Conservation (phyloP, 2,113 vertebrate species). For the Gracilinanus agilis region DNA sequence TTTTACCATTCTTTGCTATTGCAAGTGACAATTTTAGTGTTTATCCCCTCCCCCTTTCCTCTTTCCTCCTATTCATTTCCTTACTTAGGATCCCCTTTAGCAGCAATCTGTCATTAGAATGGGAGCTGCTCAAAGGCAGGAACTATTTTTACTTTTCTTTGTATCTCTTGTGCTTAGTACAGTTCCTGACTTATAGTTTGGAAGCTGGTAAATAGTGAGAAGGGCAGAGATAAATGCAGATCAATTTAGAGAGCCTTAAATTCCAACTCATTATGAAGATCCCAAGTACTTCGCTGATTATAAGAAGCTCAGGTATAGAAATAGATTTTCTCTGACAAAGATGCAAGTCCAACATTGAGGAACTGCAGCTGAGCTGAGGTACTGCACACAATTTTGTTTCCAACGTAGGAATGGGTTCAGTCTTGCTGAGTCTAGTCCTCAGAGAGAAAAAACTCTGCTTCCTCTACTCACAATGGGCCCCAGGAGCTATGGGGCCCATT, state of each 20-base stretch:
- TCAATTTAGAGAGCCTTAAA: neutral
- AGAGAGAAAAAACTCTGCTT: neutral
- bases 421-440: neutral
- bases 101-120: neutral
- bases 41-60: neutral
- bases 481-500: neutral
- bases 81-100: neutral
- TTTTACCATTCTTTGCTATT: neutral
- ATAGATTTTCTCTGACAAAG: neutral
- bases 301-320: slow-evolving; percentile 25
- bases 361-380: neutral
- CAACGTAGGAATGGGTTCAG: neutral
- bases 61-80: neutral
- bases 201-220: neutral
- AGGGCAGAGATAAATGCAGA: neutral
- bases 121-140: neutral
- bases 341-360: neutral
- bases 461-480: neutral
- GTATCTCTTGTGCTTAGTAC: neutral
- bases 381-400: neutral
- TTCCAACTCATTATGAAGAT: neutral
- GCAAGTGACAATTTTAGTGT: neutral
- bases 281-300: neutral
- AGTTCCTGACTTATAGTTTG: neutral
- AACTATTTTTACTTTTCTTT: neutral